Base-by-base conservation (phyloP, 2,888 invertebrate species). In the Folsomia candida region DNA sequence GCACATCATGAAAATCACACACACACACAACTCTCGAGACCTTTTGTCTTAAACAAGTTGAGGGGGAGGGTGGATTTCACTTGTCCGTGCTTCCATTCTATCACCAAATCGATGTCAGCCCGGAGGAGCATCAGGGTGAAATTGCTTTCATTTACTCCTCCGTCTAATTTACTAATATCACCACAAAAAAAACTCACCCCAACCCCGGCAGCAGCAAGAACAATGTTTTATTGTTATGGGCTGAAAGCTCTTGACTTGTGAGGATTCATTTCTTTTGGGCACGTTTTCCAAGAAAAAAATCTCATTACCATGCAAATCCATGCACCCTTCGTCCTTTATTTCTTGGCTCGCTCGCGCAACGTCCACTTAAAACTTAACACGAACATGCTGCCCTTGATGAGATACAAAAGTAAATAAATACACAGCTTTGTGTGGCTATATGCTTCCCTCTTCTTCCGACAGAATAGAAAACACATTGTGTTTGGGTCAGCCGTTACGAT, bases 201-300 rank as follows among this genome's bases (percentile, higher is more conserved):
- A 37, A 28, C 62, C 62, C 62, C 62, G 29, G 62, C 28, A 62
- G 62, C 62, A n/a, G 11, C 47, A 22, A 22, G 62, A 62, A 62
- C 62, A 62, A 62, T 62, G 62, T 62, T 62, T 62, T 62, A 62
- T 62, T 62, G 22, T 62, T 62, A 62, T 62, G 37, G 20, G 26
- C 29, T 28, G 11, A n/a, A 9, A 62, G 29, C 62, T 29, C 62
- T 62, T 29, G 29, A 62, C 28, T 25, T 22, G 6, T 3, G 14
- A 24, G 26, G 22, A 59, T 59, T 59, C 62, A 28, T 62, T 62
- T 62, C 62, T 62, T 62, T 62, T 62, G 27, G 62, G 62, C 62
- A 62, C 62, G 62, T 62, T 62, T 62, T 22, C 24, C 62, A 26
- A 28, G n/a, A 29, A 62, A 62, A 62, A 62, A 62, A 62, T 28